Base-by-base conservation (phyloP, 1,140 invertebrate species). In the Papilio aristodemus region DNA sequence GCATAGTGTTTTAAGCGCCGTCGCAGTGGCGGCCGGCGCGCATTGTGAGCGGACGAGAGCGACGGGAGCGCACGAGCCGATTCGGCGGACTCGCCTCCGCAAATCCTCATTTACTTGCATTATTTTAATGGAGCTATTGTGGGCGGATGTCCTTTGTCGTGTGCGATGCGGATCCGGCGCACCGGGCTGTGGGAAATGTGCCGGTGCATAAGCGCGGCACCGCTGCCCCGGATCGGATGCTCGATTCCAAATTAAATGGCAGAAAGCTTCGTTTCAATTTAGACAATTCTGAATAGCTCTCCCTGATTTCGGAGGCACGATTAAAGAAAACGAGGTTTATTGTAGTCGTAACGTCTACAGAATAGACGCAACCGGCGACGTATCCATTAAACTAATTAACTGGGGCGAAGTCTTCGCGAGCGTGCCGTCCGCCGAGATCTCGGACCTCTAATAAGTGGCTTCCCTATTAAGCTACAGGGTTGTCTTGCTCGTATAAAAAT, bases 61-160 rank as follows among this genome's bases (percentile, higher is more conserved):
- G 76, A 71, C 46, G 46, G 46, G 46, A 10, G 46, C 46, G 64
- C 76, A 77, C 78, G 74, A 71, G 71, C 83, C 81, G 85, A 87
- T 87, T 87, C 80, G 86, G 84, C 74, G 78, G 80, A 84, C 82
- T 83, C 84, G 80, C 79, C 81, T 84, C 86, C 79, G 81, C 86
- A 86, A 89, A 88, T 91, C 86, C 89, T 90, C 89, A 89, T 91
- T 91, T 91, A 91, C 89, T 91, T 91, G 86, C 89, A 91, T 91
- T 91, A 91, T 91, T 91, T 91, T 91, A 91, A 91, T 91, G 89
- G 89, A 91, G 83, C 86, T 78, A 91, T 91, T 91, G 89, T 91
- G 86, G 84, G 69, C 83, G 84, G 83, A 88, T 86, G 87, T 89
- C 87, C 87, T 91, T 89, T 90, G 87, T 90, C 86, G 87, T 75